phyloP scores from a whole-genome alignment of 2,888 invertebrate species.

The Ptychoptera contaminata region DNA sequence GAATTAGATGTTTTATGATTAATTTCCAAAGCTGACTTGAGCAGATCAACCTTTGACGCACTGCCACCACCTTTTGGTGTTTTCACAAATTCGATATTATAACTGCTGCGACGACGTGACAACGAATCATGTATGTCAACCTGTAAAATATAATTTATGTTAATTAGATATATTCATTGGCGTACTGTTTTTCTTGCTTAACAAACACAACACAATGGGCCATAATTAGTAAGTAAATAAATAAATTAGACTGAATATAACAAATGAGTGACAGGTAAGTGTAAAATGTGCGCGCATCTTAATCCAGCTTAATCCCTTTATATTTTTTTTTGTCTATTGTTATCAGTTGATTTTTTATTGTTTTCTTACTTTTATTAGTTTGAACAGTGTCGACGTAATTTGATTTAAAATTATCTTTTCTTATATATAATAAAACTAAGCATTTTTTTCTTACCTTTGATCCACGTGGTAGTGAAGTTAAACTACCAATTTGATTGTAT shows the following conservation, averaged over 20 bases:
- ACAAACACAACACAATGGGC: too few species aligned
- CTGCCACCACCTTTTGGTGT: constrained; percentile 27
- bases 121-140: constrained; percentile 31
- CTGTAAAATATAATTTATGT: constrained; percentile 13
- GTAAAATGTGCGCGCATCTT: neutral
- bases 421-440: too few species aligned
- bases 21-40: constrained; percentile 54
- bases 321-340: too few species aligned
- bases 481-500: constrained; percentile 59
- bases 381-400: too few species aligned
- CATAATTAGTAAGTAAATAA: too few species aligned
- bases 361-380: too few species aligned
- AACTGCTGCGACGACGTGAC: constrained; percentile 30
- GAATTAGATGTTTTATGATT: constrained; percentile 37
- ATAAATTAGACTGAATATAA: too few species aligned
- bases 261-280: neutral
- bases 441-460: constrained; percentile 40
- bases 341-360: too few species aligned
- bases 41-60: constrained; percentile 42
- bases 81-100: constrained; percentile 29
- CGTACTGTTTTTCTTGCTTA: too few species aligned
- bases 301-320: too few species aligned
- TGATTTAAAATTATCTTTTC: too few species aligned
- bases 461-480: constrained; percentile 51
- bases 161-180: too few species aligned